A percentile compares a stretch with the other conserved stretches of the same genome.
phyloP scores from a whole-genome alignment of 2,888 invertebrate species.

The Apodemia hepburni region DNA sequence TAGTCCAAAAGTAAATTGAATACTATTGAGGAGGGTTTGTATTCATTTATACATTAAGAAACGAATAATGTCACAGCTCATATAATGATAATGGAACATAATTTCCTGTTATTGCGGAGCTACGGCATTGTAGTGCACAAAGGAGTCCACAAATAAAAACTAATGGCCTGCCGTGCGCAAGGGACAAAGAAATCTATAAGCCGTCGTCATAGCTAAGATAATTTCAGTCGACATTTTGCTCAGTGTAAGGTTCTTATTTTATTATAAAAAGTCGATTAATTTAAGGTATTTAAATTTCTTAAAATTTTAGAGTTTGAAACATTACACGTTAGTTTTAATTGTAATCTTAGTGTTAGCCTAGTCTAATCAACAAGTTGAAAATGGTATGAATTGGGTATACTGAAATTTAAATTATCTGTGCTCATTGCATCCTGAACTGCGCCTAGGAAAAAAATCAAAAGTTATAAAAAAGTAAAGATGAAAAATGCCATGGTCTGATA shows the following conservation, averaged over 20 bases:
- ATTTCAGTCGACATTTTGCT: constrained; percentile 32
- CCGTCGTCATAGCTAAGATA: constrained; percentile 38
- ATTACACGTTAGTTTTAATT: too few relatives aligned
- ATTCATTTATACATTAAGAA: constrained; percentile 10
- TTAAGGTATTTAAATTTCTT: background rate
- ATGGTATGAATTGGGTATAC: too few relatives aligned
- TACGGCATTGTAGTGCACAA: constrained; percentile 35
- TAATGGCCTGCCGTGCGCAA: constrained; percentile 36
- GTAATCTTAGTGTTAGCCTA: too few relatives aligned
- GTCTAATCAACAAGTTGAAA: too few relatives aligned
- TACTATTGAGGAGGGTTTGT: constrained; percentile 22
- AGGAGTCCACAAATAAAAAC: constrained; percentile 38
- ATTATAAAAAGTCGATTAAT: constrained; percentile 16
- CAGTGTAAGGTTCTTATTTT: constrained; percentile 34
- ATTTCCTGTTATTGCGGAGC: constrained; percentile 36
- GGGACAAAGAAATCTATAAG: constrained; percentile 39
- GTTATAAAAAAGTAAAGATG: too few relatives aligned
- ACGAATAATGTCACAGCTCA: constrained; percentile 27
- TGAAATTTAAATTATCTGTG: too few relatives aligned
- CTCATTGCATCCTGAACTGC: too few relatives aligned
- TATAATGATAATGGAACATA: constrained; percentile 38
- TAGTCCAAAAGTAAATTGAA: constrained; percentile 30
- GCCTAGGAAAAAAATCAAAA: too few relatives aligned
- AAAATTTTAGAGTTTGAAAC: background rate
- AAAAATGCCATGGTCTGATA: too few relatives aligned